Base-by-base conservation (phyloP, 2,797 vertebrate species). In the Phataginus tricuspis region DNA sequence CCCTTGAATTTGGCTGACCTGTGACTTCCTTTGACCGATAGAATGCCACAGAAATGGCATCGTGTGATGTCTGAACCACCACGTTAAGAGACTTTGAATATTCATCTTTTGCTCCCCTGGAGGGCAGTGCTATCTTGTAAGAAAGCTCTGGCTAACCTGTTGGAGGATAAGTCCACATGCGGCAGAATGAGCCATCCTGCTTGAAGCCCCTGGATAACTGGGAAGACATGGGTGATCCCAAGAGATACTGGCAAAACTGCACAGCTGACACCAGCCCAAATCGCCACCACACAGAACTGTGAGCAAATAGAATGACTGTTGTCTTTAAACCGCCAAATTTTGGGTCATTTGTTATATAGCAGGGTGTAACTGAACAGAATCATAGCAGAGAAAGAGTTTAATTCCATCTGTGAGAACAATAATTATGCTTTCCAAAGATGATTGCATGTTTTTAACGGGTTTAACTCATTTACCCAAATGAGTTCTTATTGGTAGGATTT, bases 401-500 rank as follows among this genome's bases (percentile, higher is more conserved):
- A 86, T 34, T 82, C 84, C 64, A 63, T 39, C 51, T 49, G 3
- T 57, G 16, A 93, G 51, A 96, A 75, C 14, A 61, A 86, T 42
- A 69, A 4, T n/a, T 21, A 61, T 12, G 1, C 5, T 72, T 86
- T 86, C 72, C 9, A 11, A 11, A 61, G 37, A 45, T 51, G 86
- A 79, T 34, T 45, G 6, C 10, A 74, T 72, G 25, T 31, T 61
- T 79, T 83, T 93, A 59, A 87, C 42, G 34, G 66, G 49, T 77
- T 9, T 86, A 45, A 45, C 45, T 91, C 94, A 84, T 83, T 91
- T 90, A 66, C 37, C 34, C 19, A 90, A 93, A 68, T 51, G n/a
- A 68, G 61, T 87, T 82, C 45, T 39, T 14, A 45, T 42, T 89
- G 45, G 45, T 14, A 88, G 23, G 27, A 91, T 68, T 63, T 74